Conservation (phyloP, 2,888 invertebrate genomes). For the Druceiella hillmani region DNA sequence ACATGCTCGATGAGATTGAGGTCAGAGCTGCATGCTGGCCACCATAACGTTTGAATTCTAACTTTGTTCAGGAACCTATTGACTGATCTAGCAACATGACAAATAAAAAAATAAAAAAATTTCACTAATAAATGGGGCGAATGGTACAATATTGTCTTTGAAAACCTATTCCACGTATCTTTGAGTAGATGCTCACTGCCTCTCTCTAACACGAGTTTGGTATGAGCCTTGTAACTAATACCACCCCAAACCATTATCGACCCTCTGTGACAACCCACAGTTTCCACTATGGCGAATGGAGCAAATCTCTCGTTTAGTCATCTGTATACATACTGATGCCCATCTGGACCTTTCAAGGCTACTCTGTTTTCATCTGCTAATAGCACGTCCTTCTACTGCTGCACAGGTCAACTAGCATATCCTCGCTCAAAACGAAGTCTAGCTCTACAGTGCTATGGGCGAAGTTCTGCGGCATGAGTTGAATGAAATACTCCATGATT, state of each 20-base stretch:
- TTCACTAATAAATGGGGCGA: constrained; percentile 20
- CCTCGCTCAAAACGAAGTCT: constrained; percentile 5
- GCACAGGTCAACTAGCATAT: too few species aligned
- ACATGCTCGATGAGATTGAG: constrained; percentile 24
- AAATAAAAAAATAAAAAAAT: too few species aligned
- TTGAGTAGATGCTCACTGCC: constrained; percentile 16
- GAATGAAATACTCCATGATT: neutral
- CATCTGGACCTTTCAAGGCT: neutral
- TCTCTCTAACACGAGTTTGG: constrained; percentile 5
- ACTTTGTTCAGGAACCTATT: constrained; percentile 22
- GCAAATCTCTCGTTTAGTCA: too few species aligned
- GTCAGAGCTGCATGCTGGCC: constrained; percentile 23
- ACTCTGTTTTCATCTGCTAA: constrained; percentile 4
- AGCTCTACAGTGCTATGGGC: neutral
- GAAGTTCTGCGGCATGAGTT: neutral
- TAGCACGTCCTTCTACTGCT: too few species aligned
- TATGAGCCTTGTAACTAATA: constrained; percentile 5
- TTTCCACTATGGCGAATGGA: constrained; percentile 6
- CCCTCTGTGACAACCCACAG: constrained; percentile 4
- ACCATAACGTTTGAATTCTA: constrained; percentile 20
- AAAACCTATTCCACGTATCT: constrained; percentile 23
- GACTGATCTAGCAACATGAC: constrained; percentile 17
- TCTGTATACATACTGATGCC: neutral
- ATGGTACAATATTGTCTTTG: constrained; percentile 23
- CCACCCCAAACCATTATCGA: constrained; percentile 6